Conservation (phyloP, 1,140 invertebrate species). For the Arion vulgaris region DNA sequence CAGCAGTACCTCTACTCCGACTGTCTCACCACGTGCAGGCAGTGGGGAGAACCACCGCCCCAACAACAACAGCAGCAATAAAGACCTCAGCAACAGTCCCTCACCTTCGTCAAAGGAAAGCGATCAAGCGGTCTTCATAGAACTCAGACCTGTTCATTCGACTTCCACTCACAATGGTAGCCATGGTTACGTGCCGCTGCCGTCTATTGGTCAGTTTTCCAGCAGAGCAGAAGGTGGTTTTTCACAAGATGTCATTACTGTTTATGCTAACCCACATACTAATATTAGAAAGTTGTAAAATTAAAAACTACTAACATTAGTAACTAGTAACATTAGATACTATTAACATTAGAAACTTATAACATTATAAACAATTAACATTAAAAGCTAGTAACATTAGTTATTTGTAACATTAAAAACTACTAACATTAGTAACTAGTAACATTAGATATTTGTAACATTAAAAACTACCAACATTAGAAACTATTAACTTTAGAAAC, state of each 20-base stretch:
- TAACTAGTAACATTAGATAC: no score
- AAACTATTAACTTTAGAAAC: no score
- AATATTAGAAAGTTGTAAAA: no score
- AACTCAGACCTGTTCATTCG: background rate
- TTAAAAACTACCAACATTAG: no score
- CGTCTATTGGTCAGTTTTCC: slow-evolving; percentile 18
- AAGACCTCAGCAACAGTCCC: background rate
- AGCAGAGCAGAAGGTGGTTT: slow-evolving; percentile 2
- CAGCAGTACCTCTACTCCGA: background rate
- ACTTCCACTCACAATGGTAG: background rate
- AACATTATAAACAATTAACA: no score
- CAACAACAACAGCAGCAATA: background rate
- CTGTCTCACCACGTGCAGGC: background rate
- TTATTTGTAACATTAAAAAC: no score
- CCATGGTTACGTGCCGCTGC: background rate
- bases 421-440: no score
- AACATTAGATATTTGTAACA: no score
- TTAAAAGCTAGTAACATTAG: no score
- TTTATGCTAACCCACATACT: no score
- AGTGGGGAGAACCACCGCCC: background rate
- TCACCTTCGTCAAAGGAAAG: background rate
- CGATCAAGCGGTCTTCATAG: background rate
- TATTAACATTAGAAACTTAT: no score
- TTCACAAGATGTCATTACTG: background rate
- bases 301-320: no score